Base-by-base conservation (phyloP, 1,140 invertebrate species). In the Trissolcus basalis region DNA sequence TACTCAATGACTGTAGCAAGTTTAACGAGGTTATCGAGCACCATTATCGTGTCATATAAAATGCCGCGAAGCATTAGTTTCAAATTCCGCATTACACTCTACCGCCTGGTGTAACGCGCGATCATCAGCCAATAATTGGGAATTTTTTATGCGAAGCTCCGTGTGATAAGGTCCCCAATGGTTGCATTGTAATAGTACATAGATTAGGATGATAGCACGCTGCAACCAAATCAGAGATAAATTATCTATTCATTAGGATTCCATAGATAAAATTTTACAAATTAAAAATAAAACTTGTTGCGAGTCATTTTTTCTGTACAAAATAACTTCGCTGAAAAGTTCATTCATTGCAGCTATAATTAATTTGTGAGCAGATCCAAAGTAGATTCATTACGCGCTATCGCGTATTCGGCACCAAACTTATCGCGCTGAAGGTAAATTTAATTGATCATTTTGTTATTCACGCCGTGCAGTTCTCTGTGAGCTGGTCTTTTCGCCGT, bases 1-100 rank as follows among this genome's bases (percentile, higher is more conserved):
- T 69, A 72, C 43, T 39, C 16, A 56, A 61, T 79, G 72, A 64
- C 59, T 79, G 12, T 36, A 55, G 55, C 51, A 72, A 69, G 64
- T 73, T 75, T 69, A 79, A 76, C 64, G 54, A 75, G 64, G 59
- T 79, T 76, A 79, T 79, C 60, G 55, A 64, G 36, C 51, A 60
- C 67, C 63, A 79, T 79, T 75, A 79, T 79, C 68, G 64, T 39
- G 49, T 74, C 49, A 51, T 64, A 67, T 68, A 71, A 71, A 78
- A 74, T 14, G 67, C 67, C 65, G 63, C 58, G 60, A 36, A 58
- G 47, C 53, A 68, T 78, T 74, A 74, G 56, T 68, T 78, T 58
- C 69, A 19, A 63, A 72, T 72, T 48, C 49, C 36, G 16, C 47
- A 65, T 64, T 63, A 50, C 35, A 15, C 13, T 13, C 8, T 5